Base-by-base conservation (phyloP, 2,113 vertebrate species). In the Clinocottus analis region DNA sequence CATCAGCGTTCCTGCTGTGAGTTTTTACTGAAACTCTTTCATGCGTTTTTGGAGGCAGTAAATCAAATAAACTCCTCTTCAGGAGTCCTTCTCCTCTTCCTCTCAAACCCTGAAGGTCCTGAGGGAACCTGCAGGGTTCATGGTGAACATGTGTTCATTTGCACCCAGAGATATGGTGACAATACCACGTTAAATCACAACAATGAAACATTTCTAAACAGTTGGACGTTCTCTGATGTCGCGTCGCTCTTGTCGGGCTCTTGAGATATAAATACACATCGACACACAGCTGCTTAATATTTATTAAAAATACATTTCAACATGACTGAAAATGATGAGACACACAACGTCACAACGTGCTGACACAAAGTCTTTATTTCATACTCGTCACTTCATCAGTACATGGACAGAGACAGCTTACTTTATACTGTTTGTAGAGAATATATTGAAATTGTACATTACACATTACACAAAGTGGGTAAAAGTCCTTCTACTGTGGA, bases 401-500 rank as follows among this genome's bases (percentile, higher is more conserved):
- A 94, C 94, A 95, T 79, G 60, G 87, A 94, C 90, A 94, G 78
- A 93, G 85, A 94, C 87, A 86, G 72, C 81, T 90, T 88, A 91
- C 75, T 72, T 84, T 47, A 81, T 77, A 89, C 84, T 89, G 92
- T 93, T 85, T 92, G 87, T 93, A 82, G 89, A 80, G 87, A 85
- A 79, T 87, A 87, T 92, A 89, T 91, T 92, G 80, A 68, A 93
- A 93, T 85, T 92, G 87, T 92, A 91, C 88, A 91, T 75, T 81
- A 88, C 90, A 90, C 85, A 81, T 90, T 88, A 93, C 88, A 80
- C 80, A 31, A 92, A 91, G 89, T 87, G 83, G 89, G 85, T 89
- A 85, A 90, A 81, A 93, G 87, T 90, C 85, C 61, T 72, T 89
- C 81, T 90, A 88, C 68, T 81, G 85, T 75, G 66, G 87, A 90